Evolutionary conservation across 2,113 vertebrate genomes (phyloP), one percentile per base, ranked within the genome.

Genomic region (Festucalex cinctus): DNA sequence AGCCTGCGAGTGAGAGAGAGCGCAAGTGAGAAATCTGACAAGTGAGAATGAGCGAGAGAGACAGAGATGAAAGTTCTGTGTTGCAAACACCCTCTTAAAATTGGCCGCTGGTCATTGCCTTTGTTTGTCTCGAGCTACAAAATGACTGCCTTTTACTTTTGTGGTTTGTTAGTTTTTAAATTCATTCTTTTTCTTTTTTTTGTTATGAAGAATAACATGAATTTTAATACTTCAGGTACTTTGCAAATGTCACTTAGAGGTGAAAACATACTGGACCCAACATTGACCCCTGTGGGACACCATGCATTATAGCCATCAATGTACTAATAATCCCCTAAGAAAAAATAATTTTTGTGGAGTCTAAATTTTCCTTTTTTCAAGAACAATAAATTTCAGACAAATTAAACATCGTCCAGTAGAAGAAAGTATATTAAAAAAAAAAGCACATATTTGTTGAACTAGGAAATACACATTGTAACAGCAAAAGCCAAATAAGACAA

Each of bases 11-110:
- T 59, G 76, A 76, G 77, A 74, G 72, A 41, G 41, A 61, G 76
- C 44, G 80, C 5, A 51, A 65, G 64, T 49, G 71, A 78, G 79
- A 83, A 74, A 83, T 80, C 68, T 83, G 84, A 81, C 79, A 78
- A 84, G 77, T 81, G 74, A 76, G 63, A 74, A 72, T 65, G 78
- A 86, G 79, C 39, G 70, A 72, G 82, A 83, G 63, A 60, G 67
- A 78, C 71, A 70, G 75, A 63, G 78, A 85, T 83, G 79, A 78
- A 73, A 77, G 77, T 65, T 74, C 58, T 61, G 67, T 63, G 75
- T 62, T 69, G 70, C 54, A 57, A 84, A 77, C 75, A 17, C 49
- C 60, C 66, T 61, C 51, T 79, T 53, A 74, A 71, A 79, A 76
- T 65, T 78, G 43, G 63, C 59, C 61, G n/a, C n/a, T 70, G 66